Base-by-base conservation (phyloP, 2,797 vertebrate species). In the Eospalax fontanierii region DNA sequence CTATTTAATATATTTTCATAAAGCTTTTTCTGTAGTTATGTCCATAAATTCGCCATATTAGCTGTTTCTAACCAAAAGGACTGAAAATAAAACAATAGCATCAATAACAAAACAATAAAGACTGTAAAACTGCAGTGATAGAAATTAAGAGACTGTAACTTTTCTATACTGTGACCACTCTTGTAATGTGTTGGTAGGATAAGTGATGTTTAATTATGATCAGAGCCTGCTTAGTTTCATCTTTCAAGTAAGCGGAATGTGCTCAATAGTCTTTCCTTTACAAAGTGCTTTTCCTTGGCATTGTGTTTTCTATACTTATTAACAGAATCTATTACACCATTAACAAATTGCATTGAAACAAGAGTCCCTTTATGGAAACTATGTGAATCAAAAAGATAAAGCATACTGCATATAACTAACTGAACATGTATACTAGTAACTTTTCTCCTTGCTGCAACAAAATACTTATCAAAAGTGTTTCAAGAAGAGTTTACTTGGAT, bases 81-180 rank as follows among this genome's bases (percentile, higher is more conserved):
- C 9, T 11, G 33, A 46, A 50, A 54, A 50, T 50, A 84, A 1
- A 2, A 54, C 33, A 15, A 70, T 2, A 54, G 24, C 22, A 73
- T 57, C 79, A 15, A n/a, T 40, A 63, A 57, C 75, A 91, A 84
- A 87, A 80, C 11, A 76, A 7, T 71, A 71, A 71, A 89, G 81
- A 30, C 1, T 87, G 3, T 15, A 84, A 70, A 65, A 8, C 66
- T 83, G 33, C 14, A 46, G 4, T 57, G 2, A 89, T 33, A 70
- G 21, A n/a, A n/a, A n/a, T 54, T 84, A 78, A 78, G 14, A 46
- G 61, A 83, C 43, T 76, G 5, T 94, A 28, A 78, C 46, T 43
- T 91, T 84, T 94, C 11, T 80, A 22, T 33, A 73, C 7, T 59
- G 46, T 78, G 59, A 81, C 30, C 59, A 57, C 70, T 71, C 4